Conservation (phyloP, 2,797 vertebrate species). For the Coreius guichenoti region DNA sequence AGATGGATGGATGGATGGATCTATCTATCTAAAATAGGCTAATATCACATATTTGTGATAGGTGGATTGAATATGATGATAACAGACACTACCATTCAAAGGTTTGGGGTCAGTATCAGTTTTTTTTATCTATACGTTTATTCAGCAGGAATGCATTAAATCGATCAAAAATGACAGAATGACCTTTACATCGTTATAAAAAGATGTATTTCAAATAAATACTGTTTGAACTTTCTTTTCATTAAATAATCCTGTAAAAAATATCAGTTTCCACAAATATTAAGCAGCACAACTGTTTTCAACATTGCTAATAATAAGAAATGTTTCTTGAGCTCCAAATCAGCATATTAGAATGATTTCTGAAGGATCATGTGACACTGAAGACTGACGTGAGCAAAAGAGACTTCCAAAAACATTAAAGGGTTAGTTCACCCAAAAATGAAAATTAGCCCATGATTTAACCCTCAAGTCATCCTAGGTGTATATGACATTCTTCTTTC, state of each 20-base stretch:
- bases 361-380: background rate
- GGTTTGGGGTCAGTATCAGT: background rate
- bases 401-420: background rate
- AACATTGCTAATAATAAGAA: background rate
- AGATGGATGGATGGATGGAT: too few species aligned
- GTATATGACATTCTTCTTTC: too few species aligned
- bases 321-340: background rate
- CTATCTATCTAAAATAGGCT: too few species aligned
- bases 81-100: background rate
- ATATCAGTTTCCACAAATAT: background rate
- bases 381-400: background rate
- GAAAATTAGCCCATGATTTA: too few species aligned
- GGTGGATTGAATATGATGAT: background rate
- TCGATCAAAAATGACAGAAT: background rate
- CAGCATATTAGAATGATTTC: background rate
- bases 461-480: too few species aligned
- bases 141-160: too few species aligned
- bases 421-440: too few species aligned
- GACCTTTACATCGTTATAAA: background rate
- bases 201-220: too few species aligned
- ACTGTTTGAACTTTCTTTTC: background rate
- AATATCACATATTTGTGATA: background rate
- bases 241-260: background rate
- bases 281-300: background rate
- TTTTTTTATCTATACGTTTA: background rate